These are phyloP conservation scores for Lasioglossum albipes DNA, from an alignment of 1,140 invertebrate genomes.

Conservation along the genomic window DNA sequence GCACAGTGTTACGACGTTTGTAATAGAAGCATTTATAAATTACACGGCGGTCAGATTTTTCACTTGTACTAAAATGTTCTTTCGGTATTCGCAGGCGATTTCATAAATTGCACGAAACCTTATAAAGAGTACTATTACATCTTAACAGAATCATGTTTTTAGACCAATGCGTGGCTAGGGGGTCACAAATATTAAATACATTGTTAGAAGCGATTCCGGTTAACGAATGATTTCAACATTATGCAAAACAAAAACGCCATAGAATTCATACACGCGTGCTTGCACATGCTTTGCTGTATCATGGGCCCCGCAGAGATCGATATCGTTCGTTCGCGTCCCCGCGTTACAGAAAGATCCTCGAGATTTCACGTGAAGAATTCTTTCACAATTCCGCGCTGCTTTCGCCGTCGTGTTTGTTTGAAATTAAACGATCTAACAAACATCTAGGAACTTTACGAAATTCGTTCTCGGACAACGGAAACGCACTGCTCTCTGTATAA, in stretches of 20 bases:
- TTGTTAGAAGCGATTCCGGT: background rate
- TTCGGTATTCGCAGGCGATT: background rate
- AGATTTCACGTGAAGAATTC: background rate
- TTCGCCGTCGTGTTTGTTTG: background rate
- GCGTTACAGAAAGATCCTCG: background rate
- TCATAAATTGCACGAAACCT: background rate
- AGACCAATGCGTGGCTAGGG: background rate
- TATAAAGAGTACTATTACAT: background rate
- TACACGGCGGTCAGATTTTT: background rate
- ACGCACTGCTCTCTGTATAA: background rate
- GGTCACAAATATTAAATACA: background rate
- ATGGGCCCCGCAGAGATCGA: too few species aligned
- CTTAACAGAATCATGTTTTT: background rate
- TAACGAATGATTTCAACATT: background rate
- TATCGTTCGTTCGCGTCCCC: background rate
- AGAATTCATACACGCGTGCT: too few species aligned
- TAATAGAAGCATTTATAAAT: constrained; percentile 12
- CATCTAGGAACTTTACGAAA: constrained; percentile 48
- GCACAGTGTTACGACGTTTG: constrained; percentile 1
- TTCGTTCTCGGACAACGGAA: constrained; percentile 12
- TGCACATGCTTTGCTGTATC: too few species aligned
- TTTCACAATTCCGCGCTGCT: background rate
- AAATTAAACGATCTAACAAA: background rate
- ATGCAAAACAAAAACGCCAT: too few species aligned
- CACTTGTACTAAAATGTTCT: background rate